Evolutionary conservation across 2,113 vertebrate genomes (phyloP).

Genomic region (Ictalurus furcatus): DNA sequence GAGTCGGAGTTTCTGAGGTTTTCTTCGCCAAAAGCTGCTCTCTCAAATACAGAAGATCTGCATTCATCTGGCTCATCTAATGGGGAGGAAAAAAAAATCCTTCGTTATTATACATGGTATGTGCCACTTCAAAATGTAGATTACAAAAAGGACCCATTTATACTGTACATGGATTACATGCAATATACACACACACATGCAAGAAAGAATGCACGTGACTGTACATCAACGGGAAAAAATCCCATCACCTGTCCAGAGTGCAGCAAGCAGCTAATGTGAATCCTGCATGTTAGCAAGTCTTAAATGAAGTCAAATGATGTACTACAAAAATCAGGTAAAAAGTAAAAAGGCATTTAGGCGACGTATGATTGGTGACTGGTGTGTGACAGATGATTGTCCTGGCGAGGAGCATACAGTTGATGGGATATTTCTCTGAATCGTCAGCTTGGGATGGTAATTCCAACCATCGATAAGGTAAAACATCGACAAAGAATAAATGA

Average conservation of each 20-base stretch:
- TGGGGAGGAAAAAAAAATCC: no score
- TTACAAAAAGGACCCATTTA: neutral
- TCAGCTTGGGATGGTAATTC: no score
- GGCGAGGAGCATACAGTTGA: no score
- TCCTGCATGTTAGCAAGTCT: neutral
- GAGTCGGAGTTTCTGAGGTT: neutral
- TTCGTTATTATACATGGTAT: no score
- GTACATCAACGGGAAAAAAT: neutral
- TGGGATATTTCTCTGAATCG: no score
- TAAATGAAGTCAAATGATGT: no score
- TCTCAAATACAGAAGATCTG: slow-evolving; percentile 28
- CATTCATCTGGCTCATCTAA: slow-evolving; percentile 32
- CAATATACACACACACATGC: neutral
- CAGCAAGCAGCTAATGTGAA: neutral
- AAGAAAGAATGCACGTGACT: neutral
- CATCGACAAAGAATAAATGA: no score
- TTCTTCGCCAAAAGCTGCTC: slow-evolving; percentile 34
- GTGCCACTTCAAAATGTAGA: neutral
- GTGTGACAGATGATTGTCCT: no score
- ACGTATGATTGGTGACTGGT: no score
- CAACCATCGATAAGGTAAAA: no score
- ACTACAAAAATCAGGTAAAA: no score
- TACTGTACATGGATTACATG: neutral
- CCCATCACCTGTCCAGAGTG: neutral
- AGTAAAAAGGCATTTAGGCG: no score